These are phyloP conservation scores for Smutsia gigantea DNA, from an alignment of 2,797 vertebrate species.

Conservation along the genomic window DNA sequence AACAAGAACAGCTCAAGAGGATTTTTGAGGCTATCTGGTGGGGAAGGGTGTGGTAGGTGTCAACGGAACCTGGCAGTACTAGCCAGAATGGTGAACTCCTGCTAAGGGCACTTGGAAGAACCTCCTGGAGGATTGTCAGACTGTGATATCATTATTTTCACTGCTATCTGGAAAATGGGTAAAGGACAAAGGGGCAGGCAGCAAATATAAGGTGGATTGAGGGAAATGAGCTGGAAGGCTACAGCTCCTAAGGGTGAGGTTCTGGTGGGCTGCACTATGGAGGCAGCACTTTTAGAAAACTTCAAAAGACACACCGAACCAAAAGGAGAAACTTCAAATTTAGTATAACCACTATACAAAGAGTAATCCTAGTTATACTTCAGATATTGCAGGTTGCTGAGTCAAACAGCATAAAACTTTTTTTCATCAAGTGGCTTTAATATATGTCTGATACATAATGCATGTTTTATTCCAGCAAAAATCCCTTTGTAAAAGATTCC, in stretches of 20 bases:
- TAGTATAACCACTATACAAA: background rate
- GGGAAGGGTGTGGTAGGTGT: background rate
- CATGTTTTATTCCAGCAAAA: constrained; percentile 15
- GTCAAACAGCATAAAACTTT: background rate
- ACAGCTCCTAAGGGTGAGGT: background rate
- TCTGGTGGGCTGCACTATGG: background rate
- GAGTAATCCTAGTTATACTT: background rate
- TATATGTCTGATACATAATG: background rate
- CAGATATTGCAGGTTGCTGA: background rate
- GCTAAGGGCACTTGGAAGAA: background rate
- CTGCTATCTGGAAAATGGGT: background rate
- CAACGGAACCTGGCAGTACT: background rate
- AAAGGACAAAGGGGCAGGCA: background rate
- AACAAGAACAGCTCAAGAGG: background rate
- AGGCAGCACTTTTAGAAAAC: background rate
- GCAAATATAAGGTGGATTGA: background rate
- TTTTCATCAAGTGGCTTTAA: constrained; percentile 10
- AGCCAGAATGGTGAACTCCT: background rate
- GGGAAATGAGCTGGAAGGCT: background rate
- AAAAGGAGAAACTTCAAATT: background rate
- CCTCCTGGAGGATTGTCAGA: background rate
- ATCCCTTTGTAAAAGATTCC: constrained; percentile 23
- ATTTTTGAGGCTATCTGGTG: background rate
- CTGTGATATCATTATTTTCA: background rate
- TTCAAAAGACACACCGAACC: background rate